A percentile compares a stretch with the other conserved stretches of the same genome.
Evolutionary conservation across 2,888 invertebrate species (phyloP).

Genomic region (Melinaea marsaeus): DNA sequence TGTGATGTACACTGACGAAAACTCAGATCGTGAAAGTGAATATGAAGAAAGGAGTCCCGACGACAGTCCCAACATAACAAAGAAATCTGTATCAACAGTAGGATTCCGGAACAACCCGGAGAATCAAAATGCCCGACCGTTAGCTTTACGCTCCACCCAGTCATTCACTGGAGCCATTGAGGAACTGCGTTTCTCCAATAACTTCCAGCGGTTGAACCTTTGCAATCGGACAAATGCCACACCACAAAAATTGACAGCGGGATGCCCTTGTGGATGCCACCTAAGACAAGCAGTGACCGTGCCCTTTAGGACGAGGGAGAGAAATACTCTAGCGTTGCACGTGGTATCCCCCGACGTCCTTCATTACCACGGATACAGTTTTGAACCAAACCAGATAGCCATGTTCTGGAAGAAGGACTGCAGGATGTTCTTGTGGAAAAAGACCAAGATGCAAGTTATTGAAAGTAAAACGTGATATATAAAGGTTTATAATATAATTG

Average conservation of each 20-base stretch:
- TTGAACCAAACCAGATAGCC: conserved; percentile 79
- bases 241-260: conserved; percentile 49
- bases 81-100: conserved; percentile 66
- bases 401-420: conserved; percentile 84
- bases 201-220: conserved; percentile 61
- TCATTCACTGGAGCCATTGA: conserved; percentile 68
- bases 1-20: conserved; percentile 64
- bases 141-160: conserved; percentile 66
- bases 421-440: conserved; percentile 81
- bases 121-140: conserved; percentile 56
- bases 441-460: conserved; percentile 42
- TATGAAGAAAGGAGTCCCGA: conserved; percentile 59
- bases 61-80: conserved; percentile 59
- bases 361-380: conserved; percentile 74
- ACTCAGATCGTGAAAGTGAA: conserved; percentile 68
- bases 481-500: conserved; percentile 1
- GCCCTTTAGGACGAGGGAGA: conserved; percentile 67
- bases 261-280: conserved; percentile 70
- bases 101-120: conserved; percentile 61
- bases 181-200: conserved; percentile 57
- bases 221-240: conserved; percentile 54
- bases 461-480: conserved; percentile 25
- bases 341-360: conserved; percentile 75
- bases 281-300: conserved; percentile 54
- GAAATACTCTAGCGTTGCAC: conserved; percentile 61